Evolutionary conservation across 2,797 vertebrate species (phyloP).

Genomic region (Propithecus deckenii): DNA sequence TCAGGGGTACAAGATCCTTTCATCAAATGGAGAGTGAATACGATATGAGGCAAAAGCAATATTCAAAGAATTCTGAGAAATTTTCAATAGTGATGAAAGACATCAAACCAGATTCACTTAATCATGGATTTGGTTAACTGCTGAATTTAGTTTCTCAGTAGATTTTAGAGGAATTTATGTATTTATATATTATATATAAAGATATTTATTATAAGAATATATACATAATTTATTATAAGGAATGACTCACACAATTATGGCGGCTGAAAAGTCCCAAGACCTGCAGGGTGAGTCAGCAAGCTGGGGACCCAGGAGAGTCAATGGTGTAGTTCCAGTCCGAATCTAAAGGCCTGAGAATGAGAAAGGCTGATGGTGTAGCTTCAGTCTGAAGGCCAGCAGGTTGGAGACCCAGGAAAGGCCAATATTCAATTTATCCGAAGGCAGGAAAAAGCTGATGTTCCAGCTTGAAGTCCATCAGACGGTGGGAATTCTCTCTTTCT

Average conservation of each 20-base stretch:
- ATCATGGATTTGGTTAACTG: background rate
- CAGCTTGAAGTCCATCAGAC: background rate
- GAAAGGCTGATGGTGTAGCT: background rate
- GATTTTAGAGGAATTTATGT: background rate
- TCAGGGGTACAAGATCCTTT: background rate
- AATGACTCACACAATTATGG: background rate
- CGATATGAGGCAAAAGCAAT: background rate
- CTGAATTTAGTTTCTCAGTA: background rate
- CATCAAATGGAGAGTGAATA: background rate
- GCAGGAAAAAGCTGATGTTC: background rate
- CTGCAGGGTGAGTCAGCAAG: background rate
- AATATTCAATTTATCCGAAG: background rate
- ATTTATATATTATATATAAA: background rate
- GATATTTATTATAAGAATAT: background rate
- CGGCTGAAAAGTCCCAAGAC: background rate
- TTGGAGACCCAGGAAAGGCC: background rate
- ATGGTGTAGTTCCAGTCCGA: background rate
- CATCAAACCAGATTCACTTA: background rate
- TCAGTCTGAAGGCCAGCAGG: background rate
- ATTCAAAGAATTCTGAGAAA: background rate
- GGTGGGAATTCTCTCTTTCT: background rate
- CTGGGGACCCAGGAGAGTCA: background rate
- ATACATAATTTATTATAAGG: background rate
- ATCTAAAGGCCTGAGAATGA: background rate
- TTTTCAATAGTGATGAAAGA: conserved; percentile 1